Evolutionary conservation across 2,797 vertebrate genomes (phyloP).

Genomic region (Trachurus trachurus): DNA sequence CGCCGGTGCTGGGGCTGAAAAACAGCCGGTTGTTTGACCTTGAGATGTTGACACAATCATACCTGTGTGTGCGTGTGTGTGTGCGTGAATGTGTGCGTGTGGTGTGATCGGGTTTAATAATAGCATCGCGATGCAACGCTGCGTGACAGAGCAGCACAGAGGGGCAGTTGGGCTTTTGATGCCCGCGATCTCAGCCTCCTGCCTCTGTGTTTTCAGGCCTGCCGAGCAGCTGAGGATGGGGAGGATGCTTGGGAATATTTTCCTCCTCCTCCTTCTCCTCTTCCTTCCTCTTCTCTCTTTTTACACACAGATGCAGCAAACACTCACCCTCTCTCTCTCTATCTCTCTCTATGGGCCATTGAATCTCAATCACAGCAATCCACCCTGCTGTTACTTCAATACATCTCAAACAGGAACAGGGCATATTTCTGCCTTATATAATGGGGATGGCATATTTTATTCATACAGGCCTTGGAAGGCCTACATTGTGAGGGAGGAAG

Average conservation of each 20-base stretch:
- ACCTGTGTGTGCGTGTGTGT: constrained; percentile 46
- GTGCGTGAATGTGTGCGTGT: constrained; percentile 18
- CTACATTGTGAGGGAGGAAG: constrained; percentile 38
- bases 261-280: neutral
- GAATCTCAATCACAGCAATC: constrained; percentile 45
- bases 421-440: constrained; percentile 64
- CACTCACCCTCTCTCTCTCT: constrained; percentile 9
- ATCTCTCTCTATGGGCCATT: neutral
- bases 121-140: constrained; percentile 68
- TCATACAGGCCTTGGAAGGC: constrained; percentile 59
- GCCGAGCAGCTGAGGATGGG: constrained; percentile 61
- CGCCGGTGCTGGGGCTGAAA: constrained; percentile 32
- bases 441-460: constrained; percentile 74
- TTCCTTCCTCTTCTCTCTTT: neutral
- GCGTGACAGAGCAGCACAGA: constrained; percentile 64
- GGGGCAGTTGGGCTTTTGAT: constrained; percentile 45
- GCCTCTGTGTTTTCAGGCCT: constrained; percentile 49
- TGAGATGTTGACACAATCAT: constrained; percentile 78
- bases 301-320: constrained; percentile 32
- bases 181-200: constrained; percentile 44
- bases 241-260: constrained; percentile 54
- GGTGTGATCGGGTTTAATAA: constrained; percentile 49
- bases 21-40: constrained; percentile 76
- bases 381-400: constrained; percentile 34
- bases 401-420: constrained; percentile 7